Evolutionary conservation across 2,797 vertebrate species (phyloP).

Genomic region (Notoglanidium macrostoma): DNA sequence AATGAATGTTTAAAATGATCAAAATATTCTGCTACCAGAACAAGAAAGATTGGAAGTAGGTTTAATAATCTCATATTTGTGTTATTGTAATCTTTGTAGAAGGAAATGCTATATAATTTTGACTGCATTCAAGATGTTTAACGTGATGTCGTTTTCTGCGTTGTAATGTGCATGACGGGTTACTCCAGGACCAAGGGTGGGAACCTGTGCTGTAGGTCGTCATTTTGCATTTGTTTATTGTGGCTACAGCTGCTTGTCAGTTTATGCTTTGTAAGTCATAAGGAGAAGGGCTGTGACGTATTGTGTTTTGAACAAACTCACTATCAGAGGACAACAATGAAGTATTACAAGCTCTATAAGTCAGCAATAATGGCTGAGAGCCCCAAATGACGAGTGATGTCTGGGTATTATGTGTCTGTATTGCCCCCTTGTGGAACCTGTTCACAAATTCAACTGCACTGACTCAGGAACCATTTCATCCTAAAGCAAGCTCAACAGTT

Average conservation of each 20-base stretch:
- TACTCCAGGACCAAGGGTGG: background rate
- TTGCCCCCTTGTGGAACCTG: conserved; percentile 25
- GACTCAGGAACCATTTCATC: background rate
- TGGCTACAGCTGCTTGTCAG: background rate
- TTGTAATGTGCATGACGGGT: background rate
- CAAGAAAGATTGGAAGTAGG: too few relatives aligned
- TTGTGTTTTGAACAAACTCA: background rate
- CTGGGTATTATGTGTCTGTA: background rate
- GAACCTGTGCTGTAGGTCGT: background rate
- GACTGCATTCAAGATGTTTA: too few relatives aligned
- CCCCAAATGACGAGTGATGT: background rate
- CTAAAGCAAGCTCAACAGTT: background rate
- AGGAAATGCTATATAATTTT: too few relatives aligned
- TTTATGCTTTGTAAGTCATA: background rate
- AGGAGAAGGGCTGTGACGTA: background rate
- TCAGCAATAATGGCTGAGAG: background rate
- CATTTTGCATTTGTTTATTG: background rate
- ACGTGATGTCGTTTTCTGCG: too few relatives aligned
- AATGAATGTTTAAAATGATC: too few relatives aligned
- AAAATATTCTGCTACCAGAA: too few relatives aligned
- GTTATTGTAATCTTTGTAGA: too few relatives aligned
- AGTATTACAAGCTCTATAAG: background rate
- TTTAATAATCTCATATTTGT: too few relatives aligned
- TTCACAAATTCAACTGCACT: background rate
- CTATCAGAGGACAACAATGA: background rate